Conservation (phyloP, 2,113 vertebrate species). For the Forbesichthys papilliferus region DNA sequence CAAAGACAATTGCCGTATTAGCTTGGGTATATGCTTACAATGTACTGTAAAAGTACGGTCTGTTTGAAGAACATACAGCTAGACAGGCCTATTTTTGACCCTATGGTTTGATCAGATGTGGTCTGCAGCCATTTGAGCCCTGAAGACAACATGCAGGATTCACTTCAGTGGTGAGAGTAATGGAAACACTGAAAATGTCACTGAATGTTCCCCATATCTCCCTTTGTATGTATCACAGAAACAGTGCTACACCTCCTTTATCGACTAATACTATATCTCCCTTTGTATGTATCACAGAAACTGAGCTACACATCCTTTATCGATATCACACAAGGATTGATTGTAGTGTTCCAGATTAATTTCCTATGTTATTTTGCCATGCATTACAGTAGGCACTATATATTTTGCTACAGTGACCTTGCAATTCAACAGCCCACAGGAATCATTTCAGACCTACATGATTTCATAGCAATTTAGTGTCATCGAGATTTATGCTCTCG, state of each 20-base stretch:
- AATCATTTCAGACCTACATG: neutral
- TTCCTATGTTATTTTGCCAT: conserved; percentile 8
- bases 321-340: neutral
- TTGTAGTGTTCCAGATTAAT: conserved; percentile 36
- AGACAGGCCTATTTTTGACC: conserved; percentile 44
- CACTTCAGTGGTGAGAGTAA: conserved; percentile 43
- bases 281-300: conserved; percentile 15
- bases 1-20: no score
- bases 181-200: conserved; percentile 47
- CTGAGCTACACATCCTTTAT: conserved; percentile 2
- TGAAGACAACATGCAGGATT: conserved; percentile 48
- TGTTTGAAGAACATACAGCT: conserved; percentile 11
- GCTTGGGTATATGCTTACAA: no score
- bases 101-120: conserved; percentile 50
- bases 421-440: neutral
- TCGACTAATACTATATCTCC: neutral
- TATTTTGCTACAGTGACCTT: conserved; percentile 2
- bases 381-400: conserved; percentile 7
- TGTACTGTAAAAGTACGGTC: neutral
- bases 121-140: conserved; percentile 58
- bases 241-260: conserved; percentile 2
- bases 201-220: conserved; percentile 29
- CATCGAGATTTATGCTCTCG: neutral
- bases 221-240: conserved; percentile 15
- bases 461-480: conserved; percentile 5